phyloP scores from a whole-genome alignment of 2,113 vertebrate species.

The Otocyon megalotis region DNA sequence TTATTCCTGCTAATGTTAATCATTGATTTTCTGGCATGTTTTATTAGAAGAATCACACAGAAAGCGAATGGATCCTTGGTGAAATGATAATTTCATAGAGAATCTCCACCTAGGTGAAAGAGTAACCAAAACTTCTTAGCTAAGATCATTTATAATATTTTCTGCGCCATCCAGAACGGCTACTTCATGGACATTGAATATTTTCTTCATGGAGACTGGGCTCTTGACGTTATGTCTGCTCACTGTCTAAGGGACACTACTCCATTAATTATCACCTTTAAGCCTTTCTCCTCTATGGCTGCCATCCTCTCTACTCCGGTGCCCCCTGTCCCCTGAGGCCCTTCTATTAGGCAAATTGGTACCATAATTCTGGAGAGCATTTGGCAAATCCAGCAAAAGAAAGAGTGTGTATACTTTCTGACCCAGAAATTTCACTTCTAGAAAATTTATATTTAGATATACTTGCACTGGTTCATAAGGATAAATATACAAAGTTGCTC shows the following conservation, averaged over 20 bases:
- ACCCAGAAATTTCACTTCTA: constrained; percentile 57
- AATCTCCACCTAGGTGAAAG: not conserved
- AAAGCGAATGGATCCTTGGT: not conserved
- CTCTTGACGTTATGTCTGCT: not conserved
- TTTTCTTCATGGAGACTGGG: not conserved
- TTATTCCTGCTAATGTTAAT: not conserved
- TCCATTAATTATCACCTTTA: not conserved
- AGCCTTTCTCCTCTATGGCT: not conserved
- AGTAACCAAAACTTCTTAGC: not conserved
- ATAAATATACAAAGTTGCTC: not conserved
- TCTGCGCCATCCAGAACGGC: not conserved
- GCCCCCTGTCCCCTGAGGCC: not conserved
- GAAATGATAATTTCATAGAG: not conserved
- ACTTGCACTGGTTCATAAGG: not conserved
- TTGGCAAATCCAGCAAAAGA: not conserved
- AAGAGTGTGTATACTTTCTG: not conserved
- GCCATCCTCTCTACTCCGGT: not conserved
- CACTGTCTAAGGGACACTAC: not conserved
- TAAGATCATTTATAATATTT: not conserved
- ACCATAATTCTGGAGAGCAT: not conserved
- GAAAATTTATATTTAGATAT: constrained; percentile 58
- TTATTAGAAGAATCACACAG: not conserved
- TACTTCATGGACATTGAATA: not conserved
- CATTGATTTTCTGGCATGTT: not conserved
- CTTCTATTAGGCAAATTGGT: not conserved